phyloP scores from a whole-genome alignment of 1,140 invertebrate genomes.

The Zelostemma sp. region DNA sequence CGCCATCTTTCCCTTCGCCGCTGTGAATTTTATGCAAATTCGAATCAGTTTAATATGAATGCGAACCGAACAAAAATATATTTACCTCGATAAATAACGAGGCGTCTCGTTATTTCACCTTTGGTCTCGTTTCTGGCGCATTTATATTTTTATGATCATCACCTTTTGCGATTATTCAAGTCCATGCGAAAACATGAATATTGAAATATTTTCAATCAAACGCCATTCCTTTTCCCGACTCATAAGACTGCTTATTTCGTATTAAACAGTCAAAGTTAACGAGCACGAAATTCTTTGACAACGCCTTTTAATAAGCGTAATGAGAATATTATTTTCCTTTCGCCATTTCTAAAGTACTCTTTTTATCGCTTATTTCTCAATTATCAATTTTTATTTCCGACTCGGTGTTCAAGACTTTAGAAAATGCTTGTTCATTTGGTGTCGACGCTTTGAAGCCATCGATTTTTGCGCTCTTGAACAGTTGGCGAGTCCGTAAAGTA shows the following conservation, averaged over 20 bases:
- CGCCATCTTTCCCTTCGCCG: neutral
- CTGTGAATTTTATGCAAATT: neutral
- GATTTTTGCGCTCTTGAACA: slow-evolving; percentile 5
- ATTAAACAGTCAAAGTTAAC: neutral
- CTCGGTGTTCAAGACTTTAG: too few species aligned
- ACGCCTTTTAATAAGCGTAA: too few species aligned
- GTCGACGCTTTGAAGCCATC: neutral
- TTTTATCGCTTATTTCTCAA: too few species aligned
- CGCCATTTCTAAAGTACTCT: too few species aligned
- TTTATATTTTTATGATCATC: neutral
- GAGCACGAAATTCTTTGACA: too few species aligned
- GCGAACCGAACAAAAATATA: neutral
- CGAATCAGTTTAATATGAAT: slow-evolving; percentile 1
- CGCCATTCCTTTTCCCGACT: too few species aligned
- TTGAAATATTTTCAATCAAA: neutral
- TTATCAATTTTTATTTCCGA: too few species aligned
- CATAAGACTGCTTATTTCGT: neutral
- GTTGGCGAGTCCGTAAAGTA: slow-evolving; percentile 1
- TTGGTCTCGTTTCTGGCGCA: too few species aligned
- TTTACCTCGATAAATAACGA: neutral
- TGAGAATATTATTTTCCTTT: too few species aligned
- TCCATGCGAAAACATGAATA: neutral
- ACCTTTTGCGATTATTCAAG: neutral
- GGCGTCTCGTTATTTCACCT: neutral
- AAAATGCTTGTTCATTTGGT: neutral